Conservation (phyloP, 2,888 invertebrate genomes). For the Stomorhina lunata region DNA sequence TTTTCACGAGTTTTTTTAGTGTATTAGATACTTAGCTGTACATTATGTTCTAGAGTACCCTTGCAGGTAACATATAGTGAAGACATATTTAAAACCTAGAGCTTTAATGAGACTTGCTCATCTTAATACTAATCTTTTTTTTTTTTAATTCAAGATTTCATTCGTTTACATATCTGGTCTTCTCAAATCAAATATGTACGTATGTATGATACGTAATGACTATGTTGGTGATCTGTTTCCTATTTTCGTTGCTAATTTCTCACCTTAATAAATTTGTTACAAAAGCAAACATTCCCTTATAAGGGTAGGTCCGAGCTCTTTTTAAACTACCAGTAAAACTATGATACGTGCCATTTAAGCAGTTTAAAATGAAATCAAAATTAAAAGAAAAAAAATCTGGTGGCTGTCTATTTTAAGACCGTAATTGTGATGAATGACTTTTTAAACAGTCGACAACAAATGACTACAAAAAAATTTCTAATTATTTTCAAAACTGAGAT, state of each 20-base stretch:
- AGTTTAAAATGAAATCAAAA: constrained; percentile 49
- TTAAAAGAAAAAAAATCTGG: background rate
- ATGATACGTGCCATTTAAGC: constrained; percentile 55
- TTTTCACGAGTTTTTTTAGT: too few species aligned
- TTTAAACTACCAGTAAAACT: background rate
- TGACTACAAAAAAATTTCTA: constrained; percentile 49
- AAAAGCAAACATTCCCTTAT: background rate
- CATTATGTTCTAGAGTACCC: too few species aligned
- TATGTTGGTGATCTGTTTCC: constrained; percentile 37
- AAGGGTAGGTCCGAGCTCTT: constrained; percentile 36
- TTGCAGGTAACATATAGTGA: too few species aligned
- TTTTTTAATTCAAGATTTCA: background rate
- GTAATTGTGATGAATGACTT: constrained; percentile 75
- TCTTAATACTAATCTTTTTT: too few species aligned
- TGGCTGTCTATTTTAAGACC: constrained; percentile 68
- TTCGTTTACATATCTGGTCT: background rate
- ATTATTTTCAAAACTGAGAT: constrained; percentile 6
- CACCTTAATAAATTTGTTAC: constrained; percentile 26
- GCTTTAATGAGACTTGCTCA: too few species aligned
- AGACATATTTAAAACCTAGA: too few species aligned
- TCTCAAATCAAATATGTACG: too few species aligned
- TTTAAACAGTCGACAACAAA: constrained; percentile 69
- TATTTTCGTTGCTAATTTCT: constrained; percentile 34
- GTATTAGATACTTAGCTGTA: too few species aligned
- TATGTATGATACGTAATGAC: background rate